Base-by-base conservation (phyloP, 2,113 vertebrate species). In the Hemichromis elongatus region DNA sequence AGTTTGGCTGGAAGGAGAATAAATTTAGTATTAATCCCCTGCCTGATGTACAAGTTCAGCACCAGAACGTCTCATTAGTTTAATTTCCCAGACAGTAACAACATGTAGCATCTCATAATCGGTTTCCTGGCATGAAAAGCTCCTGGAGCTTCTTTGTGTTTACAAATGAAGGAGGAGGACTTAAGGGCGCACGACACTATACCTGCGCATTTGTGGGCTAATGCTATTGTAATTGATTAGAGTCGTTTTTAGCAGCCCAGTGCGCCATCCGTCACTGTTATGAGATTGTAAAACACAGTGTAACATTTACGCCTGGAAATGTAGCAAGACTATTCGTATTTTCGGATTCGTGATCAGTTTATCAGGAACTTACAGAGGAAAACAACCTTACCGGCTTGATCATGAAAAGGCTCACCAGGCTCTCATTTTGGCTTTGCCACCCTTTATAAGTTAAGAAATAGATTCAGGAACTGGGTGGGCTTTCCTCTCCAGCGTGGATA, bases 381-480 rank as follows among this genome's bases (percentile, higher is more conserved):
- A 57, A 26, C 63, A 79, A 83, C 42, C 92, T 95, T 93, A 94
- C 92, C 93, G 90, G 81, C 16, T 83, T 77, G 94, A 81, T 94
- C 94, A 94, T 94, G 70, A 84, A 84, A 89, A 83, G 84, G 81
- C 56, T 90, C 90, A 92, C 86, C 80, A 5, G 87, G 80, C 77
- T 83, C 56, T 85, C 94, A 93, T 93, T 79, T 63, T 9, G 81
- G 75, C 53, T 83, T 63, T 77, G 66, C 30, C 86, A 56, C 81
- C 79, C 85, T 30, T 42, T 11, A 28, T 18, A 70, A 70, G 40
- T 26, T 81, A 84, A 82, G 37, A 85, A 40, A 7, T 37, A 53
- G 70, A 53, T 83, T 53, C 81, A 47, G n/a, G 82, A 79, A 73
- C 77, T 66, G 79, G 87, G 9, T 26, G 79, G 85, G n/a, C 30